A percentile compares a stretch with the other conserved stretches of the same genome.
These are phyloP conservation scores for Drosophila atroscutellata DNA, from an alignment of 2,888 invertebrate genomes.

Conservation along the genomic window DNA sequence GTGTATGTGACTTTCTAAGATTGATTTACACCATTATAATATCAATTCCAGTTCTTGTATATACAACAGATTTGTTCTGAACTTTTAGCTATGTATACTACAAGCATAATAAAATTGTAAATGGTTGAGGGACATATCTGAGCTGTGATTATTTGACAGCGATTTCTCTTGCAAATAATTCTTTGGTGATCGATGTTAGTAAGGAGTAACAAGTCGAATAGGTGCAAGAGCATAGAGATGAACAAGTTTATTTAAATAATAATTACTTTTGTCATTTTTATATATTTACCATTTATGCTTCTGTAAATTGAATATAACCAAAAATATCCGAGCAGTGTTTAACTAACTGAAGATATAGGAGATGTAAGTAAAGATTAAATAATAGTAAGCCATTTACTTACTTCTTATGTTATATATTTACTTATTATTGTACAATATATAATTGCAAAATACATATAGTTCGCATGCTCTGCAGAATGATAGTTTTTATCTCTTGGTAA, in stretches of 20 bases:
- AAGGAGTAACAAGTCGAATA: background rate
- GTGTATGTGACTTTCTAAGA: constrained; percentile 12
- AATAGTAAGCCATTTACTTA: background rate
- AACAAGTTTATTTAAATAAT: background rate
- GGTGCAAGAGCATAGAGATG: background rate
- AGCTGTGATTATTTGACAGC: background rate
- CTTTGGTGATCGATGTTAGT: background rate
- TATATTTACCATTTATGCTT: background rate
- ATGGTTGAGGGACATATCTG: background rate
- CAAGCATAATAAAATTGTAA: background rate
- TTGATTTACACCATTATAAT: constrained; percentile 3
- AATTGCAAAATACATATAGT: background rate
- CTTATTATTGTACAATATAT: background rate
- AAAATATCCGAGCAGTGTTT: background rate
- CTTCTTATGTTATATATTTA: background rate
- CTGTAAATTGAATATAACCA: background rate
- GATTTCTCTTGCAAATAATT: background rate
- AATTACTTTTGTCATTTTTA: background rate
- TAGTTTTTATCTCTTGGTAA: background rate
- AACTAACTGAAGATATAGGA: background rate
- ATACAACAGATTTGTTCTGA: background rate
- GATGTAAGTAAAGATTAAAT: background rate
- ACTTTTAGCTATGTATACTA: background rate
- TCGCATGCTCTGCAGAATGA: background rate
- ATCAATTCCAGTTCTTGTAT: background rate